Percentiles rank a stretch among this genome's conserved stretches.
phyloP scores from a whole-genome alignment of 92 coral and sea anemone genomes.

The Umimayanthus chanpuru region DNA sequence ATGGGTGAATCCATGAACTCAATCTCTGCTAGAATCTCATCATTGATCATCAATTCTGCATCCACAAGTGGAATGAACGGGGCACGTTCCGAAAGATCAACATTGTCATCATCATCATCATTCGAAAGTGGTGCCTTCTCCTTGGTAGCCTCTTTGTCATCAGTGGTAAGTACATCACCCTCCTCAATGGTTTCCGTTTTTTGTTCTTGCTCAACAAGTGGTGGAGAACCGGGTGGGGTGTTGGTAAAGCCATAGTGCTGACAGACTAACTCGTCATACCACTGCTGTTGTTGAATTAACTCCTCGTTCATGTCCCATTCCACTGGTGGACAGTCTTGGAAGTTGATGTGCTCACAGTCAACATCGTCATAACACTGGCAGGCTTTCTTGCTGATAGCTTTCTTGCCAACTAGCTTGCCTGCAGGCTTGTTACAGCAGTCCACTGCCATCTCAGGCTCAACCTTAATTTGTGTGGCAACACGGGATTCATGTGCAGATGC shows the following conservation, averaged over 20 bases:
- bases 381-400: slow-evolving; percentile 54
- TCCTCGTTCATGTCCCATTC: slow-evolving; percentile 81
- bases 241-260: slow-evolving; percentile 64
- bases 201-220: slow-evolving; percentile 21
- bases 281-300: slow-evolving; percentile 68
- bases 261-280: slow-evolving; percentile 61
- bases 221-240: slow-evolving; percentile 50
- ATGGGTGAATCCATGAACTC: slow-evolving; percentile 76
- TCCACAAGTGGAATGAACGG: slow-evolving; percentile 94
- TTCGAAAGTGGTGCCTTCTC: slow-evolving; percentile 35
- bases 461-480: slow-evolving; percentile 49
- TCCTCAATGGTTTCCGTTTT: slow-evolving; percentile 22
- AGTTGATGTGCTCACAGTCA: slow-evolving; percentile 65
- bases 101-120: slow-evolving; percentile 56
- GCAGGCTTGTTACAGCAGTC: slow-evolving; percentile 47
- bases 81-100: slow-evolving; percentile 79
- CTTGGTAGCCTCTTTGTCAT: background rate
- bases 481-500: slow-evolving; percentile 64
- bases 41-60: slow-evolving; percentile 74
- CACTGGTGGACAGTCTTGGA: slow-evolving; percentile 70
- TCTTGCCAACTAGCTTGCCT: slow-evolving; percentile 36
- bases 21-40: slow-evolving; percentile 71
- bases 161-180: slow-evolving; percentile 7
- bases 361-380: slow-evolving; percentile 70
- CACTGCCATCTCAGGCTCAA: slow-evolving; percentile 45